Evolutionary conservation across 2,797 vertebrate species (phyloP).

Genomic region (Gallinago nigripennis): DNA sequence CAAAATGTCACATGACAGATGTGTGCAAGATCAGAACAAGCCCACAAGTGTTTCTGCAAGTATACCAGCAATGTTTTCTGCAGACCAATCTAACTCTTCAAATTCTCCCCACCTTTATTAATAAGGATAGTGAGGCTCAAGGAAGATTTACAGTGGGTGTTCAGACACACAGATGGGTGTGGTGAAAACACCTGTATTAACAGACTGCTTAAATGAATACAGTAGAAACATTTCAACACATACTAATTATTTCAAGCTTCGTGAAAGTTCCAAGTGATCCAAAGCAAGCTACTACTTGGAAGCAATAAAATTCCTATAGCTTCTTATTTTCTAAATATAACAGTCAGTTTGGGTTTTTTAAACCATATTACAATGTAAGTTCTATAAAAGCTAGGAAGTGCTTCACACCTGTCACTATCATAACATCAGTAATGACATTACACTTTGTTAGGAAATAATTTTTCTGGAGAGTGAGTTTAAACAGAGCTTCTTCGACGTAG

Average conservation of each 20-base stretch:
- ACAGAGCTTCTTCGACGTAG: neutral
- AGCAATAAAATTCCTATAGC: neutral
- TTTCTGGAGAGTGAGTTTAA: neutral
- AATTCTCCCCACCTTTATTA: neutral
- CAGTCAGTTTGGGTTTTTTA: neutral
- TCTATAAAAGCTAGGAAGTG: neutral
- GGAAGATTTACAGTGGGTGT: neutral
- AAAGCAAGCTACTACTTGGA: constrained; percentile 9
- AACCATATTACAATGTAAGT: neutral
- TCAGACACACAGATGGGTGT: neutral
- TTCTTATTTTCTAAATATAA: constrained; percentile 29
- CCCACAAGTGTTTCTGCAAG: neutral
- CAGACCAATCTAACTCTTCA: neutral
- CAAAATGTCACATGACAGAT: neutral
- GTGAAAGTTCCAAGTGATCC: neutral
- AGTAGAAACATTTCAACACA: constrained; percentile 2
- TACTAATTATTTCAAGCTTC: constrained; percentile 8
- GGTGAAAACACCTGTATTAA: constrained; percentile 9
- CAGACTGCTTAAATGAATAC: neutral
- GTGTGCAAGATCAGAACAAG: neutral
- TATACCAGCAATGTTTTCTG: neutral
- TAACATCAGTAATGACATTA: neutral
- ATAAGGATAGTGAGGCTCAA: neutral
- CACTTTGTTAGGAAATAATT: neutral
- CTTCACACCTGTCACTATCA: constrained; percentile 9